Evolutionary conservation across 2,797 vertebrate genomes (phyloP).

Genomic region (Arctocebus calabarensis): DNA sequence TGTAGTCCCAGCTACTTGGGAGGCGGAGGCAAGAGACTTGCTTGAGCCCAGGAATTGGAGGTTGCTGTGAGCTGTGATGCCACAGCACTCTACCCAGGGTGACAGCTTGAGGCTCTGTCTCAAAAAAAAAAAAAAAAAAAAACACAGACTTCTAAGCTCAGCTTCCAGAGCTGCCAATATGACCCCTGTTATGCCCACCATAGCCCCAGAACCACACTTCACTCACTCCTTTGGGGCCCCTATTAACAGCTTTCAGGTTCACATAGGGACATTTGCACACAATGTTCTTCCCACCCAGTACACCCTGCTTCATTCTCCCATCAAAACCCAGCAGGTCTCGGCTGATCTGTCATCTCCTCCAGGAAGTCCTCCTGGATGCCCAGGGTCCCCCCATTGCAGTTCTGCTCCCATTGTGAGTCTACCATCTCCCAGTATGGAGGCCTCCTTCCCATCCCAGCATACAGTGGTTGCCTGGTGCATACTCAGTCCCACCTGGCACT

Average conservation of each 20-base stretch:
- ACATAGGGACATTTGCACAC: rapidly evolving
- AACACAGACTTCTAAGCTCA: neutral
- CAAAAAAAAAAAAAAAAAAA: too few species aligned
- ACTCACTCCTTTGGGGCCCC: rapidly evolving
- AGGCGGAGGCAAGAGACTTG: too few species aligned
- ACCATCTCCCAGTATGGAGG: neutral
- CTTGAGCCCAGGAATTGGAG: too few species aligned
- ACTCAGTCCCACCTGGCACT: neutral
- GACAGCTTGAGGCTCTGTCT: too few species aligned
- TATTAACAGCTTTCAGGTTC: neutral
- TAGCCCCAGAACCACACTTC: rapidly evolving
- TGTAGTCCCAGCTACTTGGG: too few species aligned
- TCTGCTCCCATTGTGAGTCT: neutral
- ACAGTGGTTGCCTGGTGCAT: neutral
- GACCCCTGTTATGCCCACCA: rapidly evolving
- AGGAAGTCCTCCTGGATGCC: neutral
- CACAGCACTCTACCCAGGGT: too few species aligned
- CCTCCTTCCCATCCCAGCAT: neutral
- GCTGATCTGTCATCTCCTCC: neutral
- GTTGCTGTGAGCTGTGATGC: too few species aligned
- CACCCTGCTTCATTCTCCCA: neutral
- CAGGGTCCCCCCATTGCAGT: neutral
- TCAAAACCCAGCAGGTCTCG: neutral
- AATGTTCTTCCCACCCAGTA: neutral
- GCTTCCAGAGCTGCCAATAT: neutral